Percentiles rank a stretch among this genome's conserved stretches.
phyloP scores from a whole-genome alignment of 92 coral and sea anemone genomes.

The Micromussa lordhowensis region DNA sequence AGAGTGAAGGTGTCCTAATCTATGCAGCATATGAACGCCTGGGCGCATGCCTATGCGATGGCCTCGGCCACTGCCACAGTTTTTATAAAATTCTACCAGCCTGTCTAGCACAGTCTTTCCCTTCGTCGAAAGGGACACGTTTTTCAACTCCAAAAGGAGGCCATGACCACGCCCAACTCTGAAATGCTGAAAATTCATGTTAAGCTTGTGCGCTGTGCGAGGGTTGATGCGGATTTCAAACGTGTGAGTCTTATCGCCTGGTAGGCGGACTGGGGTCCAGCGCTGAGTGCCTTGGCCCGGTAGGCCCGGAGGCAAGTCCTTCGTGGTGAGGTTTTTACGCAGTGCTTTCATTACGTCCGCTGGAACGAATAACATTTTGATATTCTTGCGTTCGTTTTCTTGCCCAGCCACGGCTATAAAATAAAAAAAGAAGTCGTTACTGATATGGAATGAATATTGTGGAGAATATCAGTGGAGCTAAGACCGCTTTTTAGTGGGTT shows the following conservation, averaged over 20 bases:
- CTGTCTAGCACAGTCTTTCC: constrained; percentile 21
- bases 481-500: too few relatives aligned
- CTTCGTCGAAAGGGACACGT: constrained; percentile 40
- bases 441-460: not conserved
- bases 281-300: constrained; percentile 36
- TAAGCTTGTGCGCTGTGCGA: constrained; percentile 8
- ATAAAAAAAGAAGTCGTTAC: not conserved
- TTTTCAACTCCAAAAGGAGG: constrained; percentile 51
- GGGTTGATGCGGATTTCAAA: constrained; percentile 55
- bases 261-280: constrained; percentile 54
- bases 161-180: constrained; percentile 49
- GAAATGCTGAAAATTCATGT: constrained; percentile 37
- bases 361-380: constrained; percentile 64
- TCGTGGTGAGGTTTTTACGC: constrained; percentile 30
- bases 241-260: constrained; percentile 44
- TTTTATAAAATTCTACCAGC: constrained; percentile 48
- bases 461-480: too few relatives aligned
- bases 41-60: not conserved
- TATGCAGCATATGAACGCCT: constrained; percentile 8
- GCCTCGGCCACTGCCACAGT: constrained; percentile 18
- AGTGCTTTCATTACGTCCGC: constrained; percentile 47
- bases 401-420: constrained; percentile 16
- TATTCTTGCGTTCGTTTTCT: constrained; percentile 37
- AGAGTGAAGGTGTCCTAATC: not conserved
- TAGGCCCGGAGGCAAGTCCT: constrained; percentile 29